Conservation (phyloP, 2,888 invertebrate genomes). For the Oligia strigilis region DNA sequence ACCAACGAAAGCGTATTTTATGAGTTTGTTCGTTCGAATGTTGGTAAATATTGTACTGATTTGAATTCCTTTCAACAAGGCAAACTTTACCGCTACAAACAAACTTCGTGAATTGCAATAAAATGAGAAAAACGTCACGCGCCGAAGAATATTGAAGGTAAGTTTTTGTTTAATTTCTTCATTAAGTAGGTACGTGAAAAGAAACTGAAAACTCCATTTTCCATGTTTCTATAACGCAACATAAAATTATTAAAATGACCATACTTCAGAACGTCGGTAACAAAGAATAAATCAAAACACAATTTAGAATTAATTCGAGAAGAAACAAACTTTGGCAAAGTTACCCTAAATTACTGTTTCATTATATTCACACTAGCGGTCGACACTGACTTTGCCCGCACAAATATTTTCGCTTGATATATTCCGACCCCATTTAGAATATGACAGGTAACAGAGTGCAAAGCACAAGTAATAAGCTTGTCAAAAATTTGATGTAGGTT, state of each 20-base stretch:
- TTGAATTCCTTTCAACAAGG: slow-evolving; percentile 22
- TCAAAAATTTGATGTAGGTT: slow-evolving; percentile 66
- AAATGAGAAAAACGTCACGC: neutral
- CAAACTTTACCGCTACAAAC: neutral
- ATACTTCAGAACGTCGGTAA: slow-evolving; percentile 34
- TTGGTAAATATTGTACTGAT: slow-evolving; percentile 43
- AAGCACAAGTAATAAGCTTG: slow-evolving; percentile 62
- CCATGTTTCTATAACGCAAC: neutral
- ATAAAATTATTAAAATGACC: slow-evolving; percentile 11
- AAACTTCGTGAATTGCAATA: slow-evolving; percentile 15
- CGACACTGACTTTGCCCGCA: slow-evolving; percentile 8
- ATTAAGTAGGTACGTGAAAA: neutral
- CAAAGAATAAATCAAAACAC: slow-evolving; percentile 46
- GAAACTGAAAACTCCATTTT: neutral
- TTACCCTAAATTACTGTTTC: slow-evolving; percentile 46
- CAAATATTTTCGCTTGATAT: slow-evolving; percentile 42
- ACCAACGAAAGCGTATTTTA: slow-evolving; percentile 39
- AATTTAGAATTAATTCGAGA: slow-evolving; percentile 46
- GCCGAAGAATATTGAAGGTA: neutral
- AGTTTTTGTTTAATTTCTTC: slow-evolving; percentile 8
- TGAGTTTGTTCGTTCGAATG: slow-evolving; percentile 41
- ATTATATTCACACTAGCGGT: slow-evolving; percentile 41
- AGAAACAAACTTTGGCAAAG: slow-evolving; percentile 36
- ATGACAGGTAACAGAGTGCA: slow-evolving; percentile 63
- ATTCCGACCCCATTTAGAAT: slow-evolving; percentile 38